phyloP scores from a whole-genome alignment of 2,888 invertebrate species.

The Nysson spinosus region DNA sequence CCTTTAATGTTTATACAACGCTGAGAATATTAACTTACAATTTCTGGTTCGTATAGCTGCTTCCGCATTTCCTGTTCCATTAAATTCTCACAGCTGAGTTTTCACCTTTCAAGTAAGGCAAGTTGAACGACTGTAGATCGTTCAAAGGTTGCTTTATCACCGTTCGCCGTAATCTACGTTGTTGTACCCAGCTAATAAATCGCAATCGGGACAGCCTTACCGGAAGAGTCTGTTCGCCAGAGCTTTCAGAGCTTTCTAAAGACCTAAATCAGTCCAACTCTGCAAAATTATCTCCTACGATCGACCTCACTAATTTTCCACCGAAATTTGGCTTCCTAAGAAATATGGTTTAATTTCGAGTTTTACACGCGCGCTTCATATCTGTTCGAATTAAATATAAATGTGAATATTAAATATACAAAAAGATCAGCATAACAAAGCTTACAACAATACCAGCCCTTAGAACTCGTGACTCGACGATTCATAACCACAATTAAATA shows the following conservation, averaged over 20 bases:
- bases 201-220: constrained; percentile 25
- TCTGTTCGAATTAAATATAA: background rate
- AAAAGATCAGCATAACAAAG: too few relatives aligned
- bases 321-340: background rate
- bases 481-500: too few relatives aligned
- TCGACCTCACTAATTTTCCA: background rate
- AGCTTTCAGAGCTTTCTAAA: constrained; percentile 2
- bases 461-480: too few relatives aligned
- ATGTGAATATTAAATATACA: background rate
- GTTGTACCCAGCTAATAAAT: constrained; percentile 32
- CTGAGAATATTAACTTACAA: too few relatives aligned
- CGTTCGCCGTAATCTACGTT: constrained; percentile 1
- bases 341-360: too few relatives aligned
- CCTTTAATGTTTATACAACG: too few relatives aligned
- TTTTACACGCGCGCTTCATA: too few relatives aligned
- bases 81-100: background rate
- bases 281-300: background rate
- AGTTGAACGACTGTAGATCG: background rate
- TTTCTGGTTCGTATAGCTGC: background rate
- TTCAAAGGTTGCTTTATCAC: constrained; percentile 22
- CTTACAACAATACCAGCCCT: too few relatives aligned
- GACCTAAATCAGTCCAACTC: background rate
- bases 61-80: background rate
- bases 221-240: background rate
- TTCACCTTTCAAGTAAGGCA: background rate